phyloP scores from a whole-genome alignment of 2,888 invertebrate species.

The Magallana nippona region DNA sequence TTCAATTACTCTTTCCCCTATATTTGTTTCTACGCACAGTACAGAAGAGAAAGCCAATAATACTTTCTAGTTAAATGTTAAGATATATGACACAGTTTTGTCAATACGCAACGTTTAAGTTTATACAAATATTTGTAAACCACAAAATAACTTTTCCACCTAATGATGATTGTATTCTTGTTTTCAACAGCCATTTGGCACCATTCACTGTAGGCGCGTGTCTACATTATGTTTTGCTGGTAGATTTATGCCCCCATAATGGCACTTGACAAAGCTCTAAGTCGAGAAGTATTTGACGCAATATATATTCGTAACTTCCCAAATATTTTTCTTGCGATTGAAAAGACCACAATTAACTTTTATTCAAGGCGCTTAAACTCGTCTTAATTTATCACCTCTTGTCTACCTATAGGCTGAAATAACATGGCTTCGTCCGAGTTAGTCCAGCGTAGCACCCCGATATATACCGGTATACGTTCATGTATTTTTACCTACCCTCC shows the following conservation, averaged over 20 bases:
- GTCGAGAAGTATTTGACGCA: not conserved
- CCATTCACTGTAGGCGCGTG: conserved; percentile 5
- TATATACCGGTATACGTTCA: too few relatives aligned
- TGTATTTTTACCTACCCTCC: too few relatives aligned
- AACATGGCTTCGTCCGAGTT: not conserved
- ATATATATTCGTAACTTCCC: not conserved
- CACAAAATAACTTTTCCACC: not conserved
- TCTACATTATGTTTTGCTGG: not conserved
- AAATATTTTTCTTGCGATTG: conserved; percentile 1
- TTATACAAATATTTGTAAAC: not conserved
- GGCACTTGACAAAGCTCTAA: not conserved
- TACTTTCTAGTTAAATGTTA: too few relatives aligned
- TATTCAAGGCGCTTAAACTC: not conserved
- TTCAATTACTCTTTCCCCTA: too few relatives aligned
- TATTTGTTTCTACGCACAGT: too few relatives aligned
- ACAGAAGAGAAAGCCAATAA: too few relatives aligned
- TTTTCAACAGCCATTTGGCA: not conserved
- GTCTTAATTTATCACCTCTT: conserved; percentile 14
- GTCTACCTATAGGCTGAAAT: not conserved
- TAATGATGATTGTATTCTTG: not conserved
- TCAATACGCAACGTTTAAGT: not conserved
- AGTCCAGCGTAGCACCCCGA: not conserved
- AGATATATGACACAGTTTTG: too few relatives aligned
- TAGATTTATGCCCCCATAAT: not conserved
- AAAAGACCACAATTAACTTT: conserved; percentile 20